Conservation (phyloP, 2,113 vertebrate genomes). For the Penelope pileata region DNA sequence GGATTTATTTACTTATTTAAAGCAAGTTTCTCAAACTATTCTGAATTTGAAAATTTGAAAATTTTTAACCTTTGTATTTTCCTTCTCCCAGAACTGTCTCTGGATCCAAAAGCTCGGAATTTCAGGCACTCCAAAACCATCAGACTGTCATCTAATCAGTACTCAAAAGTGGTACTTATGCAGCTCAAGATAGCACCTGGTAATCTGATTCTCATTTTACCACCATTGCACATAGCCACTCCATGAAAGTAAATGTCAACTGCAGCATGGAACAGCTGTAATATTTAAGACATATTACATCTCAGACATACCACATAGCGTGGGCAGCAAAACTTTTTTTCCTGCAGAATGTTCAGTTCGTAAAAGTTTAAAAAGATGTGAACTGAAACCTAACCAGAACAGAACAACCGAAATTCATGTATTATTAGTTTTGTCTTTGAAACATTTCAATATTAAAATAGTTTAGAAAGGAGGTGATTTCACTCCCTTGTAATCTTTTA, state of each 20-base stretch:
- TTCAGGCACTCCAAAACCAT: background rate
- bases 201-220: background rate
- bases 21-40: background rate
- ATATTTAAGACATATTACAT: background rate
- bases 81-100: background rate
- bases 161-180: background rate
- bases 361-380: background rate
- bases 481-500: background rate
- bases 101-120: background rate
- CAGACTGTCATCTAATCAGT: background rate
- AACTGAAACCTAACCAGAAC: background rate
- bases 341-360: background rate
- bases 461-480: background rate
- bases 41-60: background rate
- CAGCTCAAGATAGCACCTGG: background rate
- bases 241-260: background rate
- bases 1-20: background rate
- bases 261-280: background rate
- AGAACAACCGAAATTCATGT: background rate
- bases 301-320: background rate
- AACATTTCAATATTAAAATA: background rate
- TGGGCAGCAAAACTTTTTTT: background rate
- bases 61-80: background rate
- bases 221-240: background rate
- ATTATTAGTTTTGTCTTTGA: background rate